Conservation (phyloP, 2,113 vertebrate species). For the Halcyon senegalensis region DNA sequence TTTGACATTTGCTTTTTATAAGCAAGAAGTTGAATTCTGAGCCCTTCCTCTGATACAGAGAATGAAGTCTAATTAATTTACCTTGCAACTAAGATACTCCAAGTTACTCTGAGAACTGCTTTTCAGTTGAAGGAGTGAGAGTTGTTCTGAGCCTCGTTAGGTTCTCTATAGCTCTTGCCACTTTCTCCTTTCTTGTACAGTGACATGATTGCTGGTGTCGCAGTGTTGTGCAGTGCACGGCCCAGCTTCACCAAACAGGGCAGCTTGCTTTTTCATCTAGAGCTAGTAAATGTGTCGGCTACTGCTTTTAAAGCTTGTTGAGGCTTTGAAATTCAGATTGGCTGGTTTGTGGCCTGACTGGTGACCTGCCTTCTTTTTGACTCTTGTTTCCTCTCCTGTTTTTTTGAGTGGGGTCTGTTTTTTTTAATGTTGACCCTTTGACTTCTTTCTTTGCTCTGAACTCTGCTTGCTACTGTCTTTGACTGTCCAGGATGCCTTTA, state of each 20-base stretch:
- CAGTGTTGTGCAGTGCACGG: neutral
- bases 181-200: neutral
- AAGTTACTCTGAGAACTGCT: neutral
- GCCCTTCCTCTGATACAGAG: neutral
- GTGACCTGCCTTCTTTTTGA: neutral
- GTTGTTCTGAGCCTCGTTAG: neutral
- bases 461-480: neutral
- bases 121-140: neutral
- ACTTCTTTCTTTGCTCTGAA: neutral
- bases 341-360: neutral
- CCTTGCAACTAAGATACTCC: neutral
- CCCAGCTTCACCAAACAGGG: neutral
- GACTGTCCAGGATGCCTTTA: neutral
- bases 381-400: neutral
- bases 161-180: neutral
- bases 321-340: neutral
- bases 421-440: neutral
- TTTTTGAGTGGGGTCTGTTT: neutral
- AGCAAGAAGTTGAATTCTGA: neutral
- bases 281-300: neutral
- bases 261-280: neutral
- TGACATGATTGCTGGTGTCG: neutral
- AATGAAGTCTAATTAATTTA: neutral
- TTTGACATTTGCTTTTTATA: neutral
- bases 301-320: neutral